These are phyloP conservation scores for Calephelis perditalis DNA, from an alignment of 2,888 invertebrate genomes.

Conservation along the genomic window DNA sequence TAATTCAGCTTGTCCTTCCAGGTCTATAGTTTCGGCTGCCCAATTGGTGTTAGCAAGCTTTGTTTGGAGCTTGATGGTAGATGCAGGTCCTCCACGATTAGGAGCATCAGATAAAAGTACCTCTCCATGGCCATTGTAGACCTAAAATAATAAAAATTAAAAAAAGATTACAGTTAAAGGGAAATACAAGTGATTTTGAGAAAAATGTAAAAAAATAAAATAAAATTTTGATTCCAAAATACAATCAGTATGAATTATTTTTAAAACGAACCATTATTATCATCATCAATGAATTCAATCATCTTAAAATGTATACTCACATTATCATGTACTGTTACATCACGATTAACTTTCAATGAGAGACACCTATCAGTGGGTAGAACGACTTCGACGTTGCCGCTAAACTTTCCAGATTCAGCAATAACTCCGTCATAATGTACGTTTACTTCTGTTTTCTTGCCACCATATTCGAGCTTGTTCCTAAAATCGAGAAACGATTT, in stretches of 20 bases:
- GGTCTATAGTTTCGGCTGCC: slow-evolving; percentile 45
- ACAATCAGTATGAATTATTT: no score
- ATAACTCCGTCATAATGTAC: slow-evolving; percentile 43
- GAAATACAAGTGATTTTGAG: no score
- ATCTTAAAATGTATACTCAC: slow-evolving; percentile 39
- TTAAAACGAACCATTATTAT: no score
- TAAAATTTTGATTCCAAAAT: no score
- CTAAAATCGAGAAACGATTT: slow-evolving; percentile 36
- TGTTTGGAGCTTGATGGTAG: slow-evolving; percentile 51
- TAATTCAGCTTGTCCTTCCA: slow-evolving; percentile 54
- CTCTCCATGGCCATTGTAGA: slow-evolving; percentile 49
- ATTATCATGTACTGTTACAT: slow-evolving; percentile 41
- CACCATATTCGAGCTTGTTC: slow-evolving; percentile 63
- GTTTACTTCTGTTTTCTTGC: slow-evolving; percentile 59
- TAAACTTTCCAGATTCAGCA: slow-evolving; percentile 42
- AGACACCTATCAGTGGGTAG: slow-evolving; percentile 64
- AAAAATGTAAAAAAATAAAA: no score
- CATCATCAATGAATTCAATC: not conserved
- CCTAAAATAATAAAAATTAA: slow-evolving; percentile 34
- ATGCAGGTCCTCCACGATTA: slow-evolving; percentile 54
- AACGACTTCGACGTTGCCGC: slow-evolving; percentile 54
- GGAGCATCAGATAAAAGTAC: slow-evolving; percentile 49
- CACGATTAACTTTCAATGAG: slow-evolving; percentile 53
- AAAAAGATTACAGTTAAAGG: no score
- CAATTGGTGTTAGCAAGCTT: slow-evolving; percentile 50